Evolutionary conservation across 2,888 invertebrate genomes (phyloP), one percentile per base, ranked within the genome.

Genomic region (Rhingia rostrata): DNA sequence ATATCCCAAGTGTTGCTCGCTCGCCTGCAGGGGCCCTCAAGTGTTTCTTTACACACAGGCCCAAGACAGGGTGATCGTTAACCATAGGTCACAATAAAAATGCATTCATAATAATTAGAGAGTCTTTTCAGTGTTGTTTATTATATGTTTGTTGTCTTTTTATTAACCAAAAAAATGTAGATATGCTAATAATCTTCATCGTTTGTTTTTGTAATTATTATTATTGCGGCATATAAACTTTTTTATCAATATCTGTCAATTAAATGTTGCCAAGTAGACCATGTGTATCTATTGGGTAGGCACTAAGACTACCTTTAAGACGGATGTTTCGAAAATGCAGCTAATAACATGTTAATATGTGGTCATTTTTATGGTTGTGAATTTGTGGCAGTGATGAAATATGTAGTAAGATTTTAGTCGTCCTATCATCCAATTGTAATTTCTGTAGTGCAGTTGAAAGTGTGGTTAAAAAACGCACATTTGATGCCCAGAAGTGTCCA

Each of bases 1-100:
- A 84, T 84, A 74, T 84, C 80, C 22, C 54, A 61, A 70, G 75
- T 80, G 53, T 66, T 74, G 58, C 56, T 39, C 60, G 67, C 43
- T 61, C 54, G 51, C 60, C 53, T 33, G 60, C n/a, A 70, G 49
- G 39, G 61, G 51, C 39, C 64, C 58, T 72, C 56, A 51, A 78
- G 56, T 72, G 72, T 56, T 82, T 66, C 35, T 54, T 73, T 22
- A 66, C 10, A 78, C 63, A 66, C 63, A 37, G 7, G n/a, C 37
- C 14, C 4, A 32, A 45, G 12, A 69, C 60, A 77, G 67, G 60
- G 77, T 69, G 67, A 54, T 77, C 58, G 41, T 66, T 49, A 66
- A 49, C 41, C 66, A 10, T 6, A 33, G 41, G 7, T 10, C 10
- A 14, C 35, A n/a, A 30, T 1, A 14, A 64, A 74, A 41, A 45